These are phyloP conservation scores for Phylloscopus trochiloides DNA, from an alignment of 2,113 vertebrate species.

Conservation along the genomic window DNA sequence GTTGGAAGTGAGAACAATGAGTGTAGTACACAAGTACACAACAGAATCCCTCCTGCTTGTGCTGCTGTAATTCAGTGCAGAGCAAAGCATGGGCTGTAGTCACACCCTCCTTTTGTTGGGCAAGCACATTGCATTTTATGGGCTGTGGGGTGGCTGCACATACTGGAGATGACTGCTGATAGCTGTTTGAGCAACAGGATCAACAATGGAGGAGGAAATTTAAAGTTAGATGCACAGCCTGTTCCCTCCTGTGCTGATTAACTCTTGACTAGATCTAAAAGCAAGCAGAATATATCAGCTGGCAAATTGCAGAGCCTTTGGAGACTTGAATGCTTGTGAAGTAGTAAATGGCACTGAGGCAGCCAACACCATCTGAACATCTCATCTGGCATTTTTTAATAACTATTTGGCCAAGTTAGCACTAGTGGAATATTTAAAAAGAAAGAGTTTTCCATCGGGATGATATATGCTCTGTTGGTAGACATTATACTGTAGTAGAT, in stretches of 20 bases:
- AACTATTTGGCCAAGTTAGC: background rate
- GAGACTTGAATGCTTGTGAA: background rate
- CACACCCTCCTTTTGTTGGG: background rate
- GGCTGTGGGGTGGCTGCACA: background rate
- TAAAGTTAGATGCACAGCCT: background rate
- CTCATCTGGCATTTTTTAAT: background rate
- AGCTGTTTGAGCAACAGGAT: background rate
- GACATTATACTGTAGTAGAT: background rate
- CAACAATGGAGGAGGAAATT: background rate
- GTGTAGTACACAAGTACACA: no score
- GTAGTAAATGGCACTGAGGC: background rate
- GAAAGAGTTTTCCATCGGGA: background rate
- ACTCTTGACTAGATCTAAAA: background rate
- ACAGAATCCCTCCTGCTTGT: background rate
- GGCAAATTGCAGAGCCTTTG: background rate
- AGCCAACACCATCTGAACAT: background rate
- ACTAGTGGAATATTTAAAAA: background rate
- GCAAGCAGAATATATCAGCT: background rate
- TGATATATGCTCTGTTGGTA: background rate
- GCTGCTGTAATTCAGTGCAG: background rate
- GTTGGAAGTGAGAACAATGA: background rate
- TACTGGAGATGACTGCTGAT: background rate
- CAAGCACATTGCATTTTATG: fast-evolving
- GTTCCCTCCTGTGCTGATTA: background rate
- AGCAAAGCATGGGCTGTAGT: background rate